phyloP scores from a whole-genome alignment of 1,140 invertebrate genomes.

The Asobara japonica region DNA sequence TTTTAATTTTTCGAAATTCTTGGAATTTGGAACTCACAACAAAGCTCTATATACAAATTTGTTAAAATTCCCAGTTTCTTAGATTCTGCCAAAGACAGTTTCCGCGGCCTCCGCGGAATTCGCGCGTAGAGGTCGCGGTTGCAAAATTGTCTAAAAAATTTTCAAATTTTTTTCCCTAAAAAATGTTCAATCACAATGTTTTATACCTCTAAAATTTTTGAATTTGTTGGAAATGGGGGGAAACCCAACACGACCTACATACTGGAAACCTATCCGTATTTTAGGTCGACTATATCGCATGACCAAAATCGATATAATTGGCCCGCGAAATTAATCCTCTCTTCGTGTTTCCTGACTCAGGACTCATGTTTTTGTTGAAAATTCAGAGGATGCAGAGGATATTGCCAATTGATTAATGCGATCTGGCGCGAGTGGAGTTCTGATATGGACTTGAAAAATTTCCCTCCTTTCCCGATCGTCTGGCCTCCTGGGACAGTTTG shows the following conservation, averaged over 20 bases:
- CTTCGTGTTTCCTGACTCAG: not conserved
- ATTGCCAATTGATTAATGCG: constrained; percentile 11
- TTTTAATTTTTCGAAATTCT: too few species aligned
- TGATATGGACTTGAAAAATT: too few species aligned
- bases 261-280: not conserved
- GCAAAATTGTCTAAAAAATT: too few species aligned
- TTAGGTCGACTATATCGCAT: not conserved
- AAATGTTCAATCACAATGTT: too few species aligned
- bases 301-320: not conserved
- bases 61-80: not conserved
- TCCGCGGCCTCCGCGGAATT: too few species aligned
- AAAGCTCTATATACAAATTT: not conserved
- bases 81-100: too few species aligned
- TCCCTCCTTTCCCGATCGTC: not conserved
- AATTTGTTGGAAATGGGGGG: not conserved
- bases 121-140: too few species aligned
- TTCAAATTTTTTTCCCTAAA: too few species aligned
- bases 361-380: not conserved
- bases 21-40: not conserved
- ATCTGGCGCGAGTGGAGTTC: not conserved
- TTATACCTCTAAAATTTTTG: too few species aligned
- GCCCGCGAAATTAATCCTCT: not conserved
- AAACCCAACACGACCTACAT: not conserved
- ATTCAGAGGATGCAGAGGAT: not conserved
- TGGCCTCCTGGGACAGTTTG: not conserved